phyloP scores from a whole-genome alignment of 1,140 invertebrate genomes.

The Drosophila trapezifrons region DNA sequence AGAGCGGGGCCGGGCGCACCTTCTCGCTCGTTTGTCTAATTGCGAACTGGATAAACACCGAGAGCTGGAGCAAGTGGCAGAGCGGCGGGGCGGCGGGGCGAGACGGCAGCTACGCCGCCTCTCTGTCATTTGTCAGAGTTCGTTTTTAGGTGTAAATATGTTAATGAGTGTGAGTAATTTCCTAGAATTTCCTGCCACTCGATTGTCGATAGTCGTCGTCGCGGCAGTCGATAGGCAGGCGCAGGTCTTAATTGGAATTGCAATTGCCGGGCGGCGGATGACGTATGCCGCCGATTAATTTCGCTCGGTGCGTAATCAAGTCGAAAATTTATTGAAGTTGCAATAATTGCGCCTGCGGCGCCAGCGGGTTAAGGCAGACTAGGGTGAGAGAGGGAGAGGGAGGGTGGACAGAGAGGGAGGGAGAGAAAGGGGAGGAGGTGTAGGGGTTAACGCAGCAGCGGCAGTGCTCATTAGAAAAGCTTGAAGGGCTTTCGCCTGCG shows the following conservation, averaged over 20 bases:
- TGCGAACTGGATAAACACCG: constrained; percentile 71
- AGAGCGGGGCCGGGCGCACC: constrained; percentile 4
- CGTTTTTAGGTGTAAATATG: constrained; percentile 82
- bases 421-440: neutral
- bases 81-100: constrained; percentile 2
- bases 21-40: constrained; percentile 67
- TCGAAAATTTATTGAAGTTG: constrained; percentile 81
- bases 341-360: constrained; percentile 73
- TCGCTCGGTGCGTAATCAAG: constrained; percentile 78
- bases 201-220: constrained; percentile 32
- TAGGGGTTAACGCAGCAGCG: constrained; percentile 17
- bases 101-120: constrained; percentile 57
- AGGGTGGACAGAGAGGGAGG: neutral
- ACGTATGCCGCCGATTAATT: constrained; percentile 78
- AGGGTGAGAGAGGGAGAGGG: neutral
- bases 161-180: constrained; percentile 81
- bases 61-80: neutral
- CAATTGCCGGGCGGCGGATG: constrained; percentile 63
- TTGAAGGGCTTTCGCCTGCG: constrained; percentile 62
- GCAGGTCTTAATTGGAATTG: constrained; percentile 73
- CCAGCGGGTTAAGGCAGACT: neutral
- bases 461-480: constrained; percentile 70
- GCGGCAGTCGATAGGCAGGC: constrained; percentile 15
- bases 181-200: constrained; percentile 62
- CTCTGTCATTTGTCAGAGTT: constrained; percentile 74